Percentiles rank a stretch among this genome's conserved stretches.
Conservation (phyloP, 2,888 invertebrate species). For the Adineta ricciae region DNA sequence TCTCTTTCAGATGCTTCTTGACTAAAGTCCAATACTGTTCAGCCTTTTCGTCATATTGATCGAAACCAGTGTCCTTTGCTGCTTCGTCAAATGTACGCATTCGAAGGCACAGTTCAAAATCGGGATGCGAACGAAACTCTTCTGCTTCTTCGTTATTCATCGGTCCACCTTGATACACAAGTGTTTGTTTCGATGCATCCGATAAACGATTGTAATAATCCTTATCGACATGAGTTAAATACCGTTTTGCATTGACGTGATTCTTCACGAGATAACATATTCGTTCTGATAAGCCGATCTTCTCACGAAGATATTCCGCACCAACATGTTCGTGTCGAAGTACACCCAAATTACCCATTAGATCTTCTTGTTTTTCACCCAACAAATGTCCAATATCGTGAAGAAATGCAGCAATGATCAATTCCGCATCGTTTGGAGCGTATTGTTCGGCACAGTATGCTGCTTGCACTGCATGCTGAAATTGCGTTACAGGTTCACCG, state of each 20-base stretch:
- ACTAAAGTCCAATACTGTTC: background rate
- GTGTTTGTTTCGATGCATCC: conserved; percentile 39
- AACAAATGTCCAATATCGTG: conserved; percentile 40
- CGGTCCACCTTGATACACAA: conserved; percentile 40
- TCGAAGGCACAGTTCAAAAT: conserved; percentile 37
- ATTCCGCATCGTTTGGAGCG: conserved; percentile 26
- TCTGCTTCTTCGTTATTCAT: conserved; percentile 38
- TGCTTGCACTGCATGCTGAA: conserved; percentile 38
- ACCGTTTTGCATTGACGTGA: conserved; percentile 38
- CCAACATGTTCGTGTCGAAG: conserved; percentile 22
- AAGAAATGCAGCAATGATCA: conserved; percentile 39
- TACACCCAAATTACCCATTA: conserved; percentile 37
- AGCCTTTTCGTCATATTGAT: background rate
- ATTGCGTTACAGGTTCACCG: conserved; percentile 38
- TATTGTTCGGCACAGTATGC: conserved; percentile 37
- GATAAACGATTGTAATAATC: conserved; percentile 39
- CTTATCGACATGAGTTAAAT: conserved; percentile 38
- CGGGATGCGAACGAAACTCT: conserved; percentile 37
- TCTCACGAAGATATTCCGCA: background rate
- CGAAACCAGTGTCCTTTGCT: conserved; percentile 37
- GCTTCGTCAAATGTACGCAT: conserved; percentile 40
- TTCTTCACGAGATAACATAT: conserved; percentile 38
- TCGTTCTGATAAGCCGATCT: conserved; percentile 26
- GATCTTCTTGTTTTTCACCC: conserved; percentile 37
- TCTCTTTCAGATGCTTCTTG: background rate